Evolutionary conservation across 2,113 vertebrate genomes (phyloP).

Genomic region (Montifringilla adamsi): DNA sequence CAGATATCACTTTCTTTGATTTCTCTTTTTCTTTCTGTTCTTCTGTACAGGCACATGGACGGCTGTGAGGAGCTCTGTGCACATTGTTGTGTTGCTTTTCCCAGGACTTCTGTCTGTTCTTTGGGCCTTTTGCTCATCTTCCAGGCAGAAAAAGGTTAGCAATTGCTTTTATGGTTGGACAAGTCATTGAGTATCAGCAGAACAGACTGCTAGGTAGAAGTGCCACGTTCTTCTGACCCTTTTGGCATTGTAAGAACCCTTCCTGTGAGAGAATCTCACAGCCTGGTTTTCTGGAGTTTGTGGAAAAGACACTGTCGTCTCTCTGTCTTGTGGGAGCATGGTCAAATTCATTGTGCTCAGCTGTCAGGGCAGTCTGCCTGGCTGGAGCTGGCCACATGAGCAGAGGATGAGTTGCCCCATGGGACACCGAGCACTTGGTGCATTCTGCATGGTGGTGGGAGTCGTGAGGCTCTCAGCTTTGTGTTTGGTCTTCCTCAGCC

Average conservation of each 20-base stretch:
- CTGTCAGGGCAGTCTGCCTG: not conserved
- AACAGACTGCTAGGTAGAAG: not conserved
- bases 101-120: not conserved
- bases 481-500: not conserved
- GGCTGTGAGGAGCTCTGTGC: not conserved
- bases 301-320: not conserved
- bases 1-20: not conserved
- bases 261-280: not conserved
- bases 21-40: not conserved
- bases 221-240: rapidly evolving
- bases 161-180: not conserved
- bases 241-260: not conserved
- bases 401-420: rapidly evolving
- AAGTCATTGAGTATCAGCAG: not conserved
- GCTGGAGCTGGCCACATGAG: rapidly evolving
- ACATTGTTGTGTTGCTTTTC: not conserved
- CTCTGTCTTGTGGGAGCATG: not conserved
- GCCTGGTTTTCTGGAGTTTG: not conserved
- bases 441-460: not conserved
- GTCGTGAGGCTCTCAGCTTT: rapidly evolving
- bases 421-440: not conserved
- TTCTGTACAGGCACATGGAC: not conserved
- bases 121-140: not conserved
- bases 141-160: not conserved
- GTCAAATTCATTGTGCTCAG: not conserved